These are phyloP conservation scores for Caerostris darwini DNA, from an alignment of 1,140 invertebrate species.

Conservation along the genomic window DNA sequence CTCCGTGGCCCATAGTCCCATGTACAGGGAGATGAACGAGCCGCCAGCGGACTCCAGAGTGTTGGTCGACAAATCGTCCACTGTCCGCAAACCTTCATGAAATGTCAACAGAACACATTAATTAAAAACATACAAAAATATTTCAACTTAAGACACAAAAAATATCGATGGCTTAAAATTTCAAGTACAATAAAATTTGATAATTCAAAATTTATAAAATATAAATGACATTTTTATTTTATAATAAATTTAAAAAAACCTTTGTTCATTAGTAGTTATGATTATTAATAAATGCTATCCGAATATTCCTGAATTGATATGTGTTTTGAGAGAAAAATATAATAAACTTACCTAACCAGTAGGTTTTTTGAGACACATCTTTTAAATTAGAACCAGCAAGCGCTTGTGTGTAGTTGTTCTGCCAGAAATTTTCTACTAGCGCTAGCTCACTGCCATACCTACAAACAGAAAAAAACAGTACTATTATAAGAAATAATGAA, in stretches of 20 bases:
- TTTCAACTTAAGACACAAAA: too few species aligned
- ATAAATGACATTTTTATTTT: too few species aligned
- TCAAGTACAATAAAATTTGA: too few species aligned
- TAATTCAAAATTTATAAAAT: too few species aligned
- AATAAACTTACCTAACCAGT: constrained; percentile 79
- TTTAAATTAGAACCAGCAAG: constrained; percentile 85
- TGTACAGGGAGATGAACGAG: constrained; percentile 94
- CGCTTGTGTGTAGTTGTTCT: constrained; percentile 93
- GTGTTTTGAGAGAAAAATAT: not conserved
- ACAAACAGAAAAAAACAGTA: not conserved
- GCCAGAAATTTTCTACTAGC: constrained; percentile 92
- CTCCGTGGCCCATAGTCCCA: constrained; percentile 84
- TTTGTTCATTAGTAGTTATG: not conserved
- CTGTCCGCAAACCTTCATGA: constrained; percentile 87
- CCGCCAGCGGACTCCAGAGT: constrained; percentile 96
- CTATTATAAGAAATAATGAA: not conserved
- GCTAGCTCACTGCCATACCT: constrained; percentile 96
- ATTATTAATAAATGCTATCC: not conserved
- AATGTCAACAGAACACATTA: too few species aligned
- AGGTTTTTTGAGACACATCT: constrained; percentile 79
- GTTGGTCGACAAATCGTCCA: constrained; percentile 95
- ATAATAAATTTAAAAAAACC: too few species aligned
- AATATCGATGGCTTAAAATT: too few species aligned
- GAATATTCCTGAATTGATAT: not conserved
- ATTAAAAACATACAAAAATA: too few species aligned